phyloP scores from a whole-genome alignment of 1,140 invertebrate genomes.

The Caenorhabditis inopinata region DNA sequence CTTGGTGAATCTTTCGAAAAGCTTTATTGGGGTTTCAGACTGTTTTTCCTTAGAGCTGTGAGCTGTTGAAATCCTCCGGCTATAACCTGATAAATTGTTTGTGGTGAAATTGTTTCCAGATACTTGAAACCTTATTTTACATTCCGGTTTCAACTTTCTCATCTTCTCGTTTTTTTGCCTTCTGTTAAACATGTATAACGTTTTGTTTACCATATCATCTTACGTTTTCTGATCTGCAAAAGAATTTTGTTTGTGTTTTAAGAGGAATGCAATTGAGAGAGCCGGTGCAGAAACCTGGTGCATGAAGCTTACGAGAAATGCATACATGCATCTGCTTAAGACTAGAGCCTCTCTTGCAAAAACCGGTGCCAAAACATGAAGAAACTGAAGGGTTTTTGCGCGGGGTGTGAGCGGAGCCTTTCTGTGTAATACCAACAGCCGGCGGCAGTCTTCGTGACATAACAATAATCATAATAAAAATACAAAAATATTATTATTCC shows the following conservation, averaged over 20 bases:
- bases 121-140: too few relatives aligned
- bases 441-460: neutral
- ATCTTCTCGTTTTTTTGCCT: neutral
- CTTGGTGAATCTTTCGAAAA: too few relatives aligned
- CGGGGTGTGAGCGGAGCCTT: neutral
- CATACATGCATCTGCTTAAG: constrained; percentile 26
- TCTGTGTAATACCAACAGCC: neutral
- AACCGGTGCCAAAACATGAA: constrained; percentile 30
- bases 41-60: too few relatives aligned
- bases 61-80: too few relatives aligned
- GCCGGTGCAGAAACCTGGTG: too few relatives aligned
- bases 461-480: constrained; percentile 8
- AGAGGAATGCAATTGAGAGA: neutral
- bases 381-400: neutral
- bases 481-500: constrained; percentile 28
- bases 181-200: neutral
- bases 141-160: neutral
- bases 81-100: too few relatives aligned
- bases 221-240: neutral
- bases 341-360: neutral
- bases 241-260: constrained; percentile 11
- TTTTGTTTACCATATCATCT: constrained; percentile 15
- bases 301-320: neutral
- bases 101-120: too few relatives aligned
- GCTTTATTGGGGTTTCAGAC: too few relatives aligned